Evolutionary conservation across 2,113 vertebrate species (phyloP).

Genomic region (Barnardius zonarius): DNA sequence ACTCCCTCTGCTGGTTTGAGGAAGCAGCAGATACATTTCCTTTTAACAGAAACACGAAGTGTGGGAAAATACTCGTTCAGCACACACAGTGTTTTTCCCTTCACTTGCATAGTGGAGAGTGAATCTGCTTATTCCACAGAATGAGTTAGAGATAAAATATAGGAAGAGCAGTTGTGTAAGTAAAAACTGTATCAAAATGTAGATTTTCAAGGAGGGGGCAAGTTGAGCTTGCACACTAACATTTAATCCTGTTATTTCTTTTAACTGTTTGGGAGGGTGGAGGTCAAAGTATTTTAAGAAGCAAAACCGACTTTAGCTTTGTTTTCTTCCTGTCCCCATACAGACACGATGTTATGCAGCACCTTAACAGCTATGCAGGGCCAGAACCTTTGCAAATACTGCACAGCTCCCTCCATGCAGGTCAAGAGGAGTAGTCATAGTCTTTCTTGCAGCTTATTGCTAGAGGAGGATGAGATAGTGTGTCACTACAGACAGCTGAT

Average conservation of each 20-base stretch:
- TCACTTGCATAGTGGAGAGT: neutral
- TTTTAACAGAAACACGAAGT: neutral
- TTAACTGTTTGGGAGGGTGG: neutral
- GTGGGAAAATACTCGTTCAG: neutral
- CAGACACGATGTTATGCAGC: rapidly evolving
- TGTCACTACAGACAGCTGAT: neutral
- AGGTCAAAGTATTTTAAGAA: neutral
- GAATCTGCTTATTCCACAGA: neutral
- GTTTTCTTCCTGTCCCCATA: neutral
- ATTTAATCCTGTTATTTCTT: neutral
- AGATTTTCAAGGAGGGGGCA: neutral
- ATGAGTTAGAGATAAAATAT: neutral
- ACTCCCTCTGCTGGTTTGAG: slow-evolving; percentile 63
- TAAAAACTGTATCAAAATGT: neutral
- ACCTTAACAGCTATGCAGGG: neutral
- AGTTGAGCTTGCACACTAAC: neutral
- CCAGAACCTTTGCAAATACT: neutral
- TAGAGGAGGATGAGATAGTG: neutral
- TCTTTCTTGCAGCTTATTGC: neutral
- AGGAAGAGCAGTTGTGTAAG: neutral
- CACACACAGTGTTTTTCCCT: neutral
- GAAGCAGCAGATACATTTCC: neutral
- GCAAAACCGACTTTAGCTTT: neutral
- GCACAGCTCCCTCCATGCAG: neutral
- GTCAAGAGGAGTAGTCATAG: neutral